Evolutionary conservation across 2,113 vertebrate species (phyloP).

Genomic region (Phylloscopus whistleri): DNA sequence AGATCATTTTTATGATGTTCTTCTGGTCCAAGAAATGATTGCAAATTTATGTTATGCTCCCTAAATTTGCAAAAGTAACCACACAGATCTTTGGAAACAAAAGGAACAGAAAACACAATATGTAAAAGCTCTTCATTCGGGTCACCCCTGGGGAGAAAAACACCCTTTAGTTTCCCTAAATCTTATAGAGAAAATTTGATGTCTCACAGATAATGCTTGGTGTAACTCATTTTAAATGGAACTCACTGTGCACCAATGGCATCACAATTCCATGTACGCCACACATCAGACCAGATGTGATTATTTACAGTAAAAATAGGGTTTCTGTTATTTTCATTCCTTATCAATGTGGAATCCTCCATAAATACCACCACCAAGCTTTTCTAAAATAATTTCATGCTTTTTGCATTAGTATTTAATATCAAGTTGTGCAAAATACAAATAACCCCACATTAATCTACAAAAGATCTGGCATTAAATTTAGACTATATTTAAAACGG

Average conservation of each 20-base stretch:
- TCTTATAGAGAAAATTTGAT: not conserved
- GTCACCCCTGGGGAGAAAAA: not conserved
- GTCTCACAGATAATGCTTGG: not conserved
- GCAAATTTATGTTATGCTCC: not conserved
- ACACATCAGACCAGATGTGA: not conserved
- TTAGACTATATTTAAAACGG: not conserved
- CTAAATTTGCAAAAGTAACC: conserved; percentile 13
- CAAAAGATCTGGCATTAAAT: not conserved
- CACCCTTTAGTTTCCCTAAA: not conserved
- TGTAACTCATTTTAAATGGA: not conserved
- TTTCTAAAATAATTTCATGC: not conserved
- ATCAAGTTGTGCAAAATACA: not conserved
- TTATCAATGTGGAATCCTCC: not conserved
- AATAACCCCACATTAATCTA: not conserved
- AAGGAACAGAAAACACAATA: not conserved
- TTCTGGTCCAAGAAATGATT: conserved; percentile 5
- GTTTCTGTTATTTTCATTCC: not conserved
- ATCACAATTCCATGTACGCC: not conserved
- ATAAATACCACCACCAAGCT: not conserved
- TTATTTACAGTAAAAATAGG: not conserved
- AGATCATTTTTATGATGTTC: conserved; percentile 49
- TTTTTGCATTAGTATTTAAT: not conserved
- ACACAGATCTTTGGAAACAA: not conserved
- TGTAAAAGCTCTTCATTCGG: not conserved
- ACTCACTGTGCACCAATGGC: not conserved